Base-by-base conservation (phyloP, 2,888 invertebrate genomes). In the Rhamnusium bicolor region DNA sequence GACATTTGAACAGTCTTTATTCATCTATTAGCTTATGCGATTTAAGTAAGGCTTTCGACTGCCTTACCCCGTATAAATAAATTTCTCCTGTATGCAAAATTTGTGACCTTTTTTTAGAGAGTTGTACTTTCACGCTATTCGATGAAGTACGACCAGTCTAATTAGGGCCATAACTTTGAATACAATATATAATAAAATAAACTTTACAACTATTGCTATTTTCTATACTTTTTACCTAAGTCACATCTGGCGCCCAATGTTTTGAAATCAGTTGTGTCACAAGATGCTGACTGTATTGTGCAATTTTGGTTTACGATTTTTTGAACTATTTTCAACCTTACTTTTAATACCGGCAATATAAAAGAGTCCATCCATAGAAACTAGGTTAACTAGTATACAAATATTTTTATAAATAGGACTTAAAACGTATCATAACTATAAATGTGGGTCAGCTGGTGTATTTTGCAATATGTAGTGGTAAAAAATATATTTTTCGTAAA, bases 321-420 rank as follows among this genome's bases (percentile, higher is more conserved):
- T 49, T 74, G 67, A 76, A 76, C 76, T 76, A 76, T 76, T 73
- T 73, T 67, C 69, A 73, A 61, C 72, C 63, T 73, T 69, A 69
- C 69, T 76, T 76, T 76, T 74, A 72, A 51, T 73, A 58, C 62
- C 53, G 61, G 72, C 72, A 63, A 65, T 73, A 74, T 77, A 77
- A 77, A 77, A 74, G 76, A 74, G 68, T 74, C 71, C 72, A 65
- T 74, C 72, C 71, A 61, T 54, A 74, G 72, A 68, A 77, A 77
- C 71, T 77, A 69, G 77, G 77, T 77, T 77, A 77, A 77, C 77
- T 73, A 71, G 65, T 69, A 61, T 61, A 69, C 72, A 65, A 71
- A 69, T 68, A 63, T 75, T 77, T 75, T 77, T 77, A 77, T 77
- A 77, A 77, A 77, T 77, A 77, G 77, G 71, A 74, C 71, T 71